Evolutionary conservation across 2,113 vertebrate species (phyloP), one percentile per base, ranked within the genome.

Genomic region (Accipiter virgatus): DNA sequence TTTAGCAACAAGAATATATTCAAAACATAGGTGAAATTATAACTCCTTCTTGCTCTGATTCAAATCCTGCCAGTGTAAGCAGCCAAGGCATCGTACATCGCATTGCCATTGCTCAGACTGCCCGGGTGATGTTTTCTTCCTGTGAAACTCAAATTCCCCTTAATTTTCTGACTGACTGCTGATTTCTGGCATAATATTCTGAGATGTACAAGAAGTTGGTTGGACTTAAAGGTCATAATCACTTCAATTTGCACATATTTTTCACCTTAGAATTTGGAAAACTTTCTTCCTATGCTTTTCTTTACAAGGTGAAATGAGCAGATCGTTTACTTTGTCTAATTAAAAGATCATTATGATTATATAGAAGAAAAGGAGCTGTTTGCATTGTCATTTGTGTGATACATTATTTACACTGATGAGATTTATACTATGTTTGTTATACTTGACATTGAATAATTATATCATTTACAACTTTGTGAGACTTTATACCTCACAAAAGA

Each of bases 261-360:
- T 78, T 77, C 86, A 75, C 56, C 36, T 27, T 68, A 58, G 70
- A 42, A 70, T 90, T 38, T 78, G 62, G 40, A 72, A 86, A 89
- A 19, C 36, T 82, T 82, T 82, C 27, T 82, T 89, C 68, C 53
- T 66, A 0, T 67, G 26, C 18, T 87, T 79, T 75, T 53, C 42
- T 80, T 80, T 32, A 52, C 74, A 95, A 95, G 68, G 78, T 88
- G 87, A 96, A 91, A 36, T 0, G 2, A 65, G 61, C 61, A 85
- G 61, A 52, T 11, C 3, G 2, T 97, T 97, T 95, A 73, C 74
- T 91, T 82, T 95, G 58, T 73, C 67, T 96, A 93, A 96, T 97
- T 94, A 94, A 91, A 97, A 94, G 89, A 95, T 95, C 74, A 36
- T 93, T 82, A 82, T 40, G 93, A 95, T 95, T 88, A 80, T 73